These are phyloP conservation scores for Neosalanx taihuensis DNA, from an alignment of 2,797 vertebrate genomes.

Conservation along the genomic window DNA sequence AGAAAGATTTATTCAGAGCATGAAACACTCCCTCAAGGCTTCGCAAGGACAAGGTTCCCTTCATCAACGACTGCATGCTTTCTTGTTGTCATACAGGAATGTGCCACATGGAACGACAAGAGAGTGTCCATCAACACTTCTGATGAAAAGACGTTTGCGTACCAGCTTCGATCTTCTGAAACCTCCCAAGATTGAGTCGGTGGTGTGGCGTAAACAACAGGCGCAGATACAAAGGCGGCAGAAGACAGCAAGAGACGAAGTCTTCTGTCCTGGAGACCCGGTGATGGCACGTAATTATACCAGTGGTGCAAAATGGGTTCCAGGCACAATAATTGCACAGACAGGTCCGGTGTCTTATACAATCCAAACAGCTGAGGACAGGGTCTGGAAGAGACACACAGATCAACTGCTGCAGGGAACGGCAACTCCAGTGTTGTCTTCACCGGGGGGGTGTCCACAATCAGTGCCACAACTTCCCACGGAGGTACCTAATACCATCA, in stretches of 20 bases:
- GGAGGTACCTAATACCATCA: not conserved
- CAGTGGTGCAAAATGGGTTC: constrained; percentile 14
- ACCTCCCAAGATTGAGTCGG: not conserved
- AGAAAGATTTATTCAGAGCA: constrained; percentile 16
- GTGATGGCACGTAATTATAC: constrained; percentile 21
- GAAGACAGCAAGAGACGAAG: constrained; percentile 5
- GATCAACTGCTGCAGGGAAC: not conserved
- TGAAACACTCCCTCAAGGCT: constrained; percentile 18
- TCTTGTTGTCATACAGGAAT: too few relatives aligned
- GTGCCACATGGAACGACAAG: not conserved
- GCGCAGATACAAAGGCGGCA: not conserved
- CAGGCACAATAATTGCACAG: not conserved
- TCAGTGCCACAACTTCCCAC: too few relatives aligned
- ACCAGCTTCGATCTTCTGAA: constrained; percentile 9
- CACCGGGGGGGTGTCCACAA: too few relatives aligned
- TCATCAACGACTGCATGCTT: not conserved
- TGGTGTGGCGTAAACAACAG: not conserved
- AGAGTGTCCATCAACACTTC: not conserved
- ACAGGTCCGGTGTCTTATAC: constrained; percentile 13
- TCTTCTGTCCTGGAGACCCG: not conserved
- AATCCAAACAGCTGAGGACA: not conserved
- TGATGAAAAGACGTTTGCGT: not conserved
- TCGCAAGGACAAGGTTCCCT: not conserved
- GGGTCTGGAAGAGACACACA: constrained; percentile 9
- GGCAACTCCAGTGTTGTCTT: not conserved